phyloP scores from a whole-genome alignment of 2,888 invertebrate genomes.

The Sabatieria punctata region DNA sequence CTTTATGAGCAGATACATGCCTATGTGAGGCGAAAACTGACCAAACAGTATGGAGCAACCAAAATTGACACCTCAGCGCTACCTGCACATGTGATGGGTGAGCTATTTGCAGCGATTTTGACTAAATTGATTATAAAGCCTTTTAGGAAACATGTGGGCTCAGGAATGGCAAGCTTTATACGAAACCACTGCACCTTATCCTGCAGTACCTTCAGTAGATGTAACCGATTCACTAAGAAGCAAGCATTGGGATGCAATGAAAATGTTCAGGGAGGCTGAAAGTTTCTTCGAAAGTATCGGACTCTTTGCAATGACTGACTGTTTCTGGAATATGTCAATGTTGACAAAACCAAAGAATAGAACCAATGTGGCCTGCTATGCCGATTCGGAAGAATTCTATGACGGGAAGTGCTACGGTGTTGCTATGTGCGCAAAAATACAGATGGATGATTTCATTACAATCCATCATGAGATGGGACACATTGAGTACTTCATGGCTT shows the following conservation, averaged over 20 bases:
- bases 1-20: constrained; percentile 14
- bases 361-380: constrained; percentile 6
- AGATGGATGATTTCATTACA: constrained; percentile 19
- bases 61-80: constrained; percentile 9
- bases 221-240: constrained; percentile 9
- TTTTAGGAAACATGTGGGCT: constrained; percentile 17
- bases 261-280: not conserved
- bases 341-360: not conserved
- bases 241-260: constrained; percentile 3
- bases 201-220: constrained; percentile 18
- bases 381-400: constrained; percentile 17
- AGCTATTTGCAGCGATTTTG: no score
- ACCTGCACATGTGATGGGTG: constrained; percentile 16
- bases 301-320: not conserved
- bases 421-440: constrained; percentile 24
- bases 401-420: constrained; percentile 14
- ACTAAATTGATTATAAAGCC: no score
- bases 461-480: constrained; percentile 30
- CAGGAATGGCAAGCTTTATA: constrained; percentile 22
- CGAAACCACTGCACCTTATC: constrained; percentile 19
- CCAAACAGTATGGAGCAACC: constrained; percentile 11
- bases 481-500: constrained; percentile 25
- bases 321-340: not conserved
- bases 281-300: not conserved
- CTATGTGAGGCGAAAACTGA: constrained; percentile 13